These are phyloP conservation scores for Paratrypauchen microcephalus DNA, from an alignment of 2,797 vertebrate species.

Conservation along the genomic window DNA sequence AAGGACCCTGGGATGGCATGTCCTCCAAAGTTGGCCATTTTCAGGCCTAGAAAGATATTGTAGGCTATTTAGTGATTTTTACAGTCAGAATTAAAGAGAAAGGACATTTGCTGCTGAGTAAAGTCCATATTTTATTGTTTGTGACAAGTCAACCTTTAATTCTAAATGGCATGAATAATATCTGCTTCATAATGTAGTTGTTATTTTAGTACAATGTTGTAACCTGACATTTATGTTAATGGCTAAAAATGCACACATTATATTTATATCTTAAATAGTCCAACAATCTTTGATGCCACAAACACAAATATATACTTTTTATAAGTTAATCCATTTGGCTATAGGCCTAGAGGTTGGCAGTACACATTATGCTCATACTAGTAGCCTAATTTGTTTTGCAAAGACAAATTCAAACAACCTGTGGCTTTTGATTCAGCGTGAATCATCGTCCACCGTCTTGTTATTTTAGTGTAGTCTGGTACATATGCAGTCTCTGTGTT, in stretches of 20 bases:
- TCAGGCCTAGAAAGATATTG: conserved; percentile 35
- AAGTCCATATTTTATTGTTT: background rate
- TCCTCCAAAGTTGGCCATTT: conserved; percentile 96
- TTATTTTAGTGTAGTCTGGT: background rate
- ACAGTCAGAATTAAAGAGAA: background rate
- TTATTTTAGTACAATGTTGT: background rate
- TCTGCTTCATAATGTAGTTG: background rate
- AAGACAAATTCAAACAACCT: conserved; percentile 41
- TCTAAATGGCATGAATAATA: background rate
- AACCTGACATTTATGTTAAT: background rate
- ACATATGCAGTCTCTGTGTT: background rate
- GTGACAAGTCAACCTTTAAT: too few species aligned
- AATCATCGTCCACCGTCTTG: background rate
- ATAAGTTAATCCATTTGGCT: background rate
- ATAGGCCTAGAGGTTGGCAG: background rate
- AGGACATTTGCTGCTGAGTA: background rate
- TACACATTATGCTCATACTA: background rate
- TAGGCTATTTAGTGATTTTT: background rate
- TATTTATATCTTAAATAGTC: background rate
- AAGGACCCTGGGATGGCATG: conserved; percentile 93
- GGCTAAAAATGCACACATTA: background rate
- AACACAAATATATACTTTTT: background rate
- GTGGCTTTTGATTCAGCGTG: background rate
- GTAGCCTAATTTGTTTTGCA: conserved; percentile 56
- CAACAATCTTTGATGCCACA: background rate